Evolutionary conservation across 2,888 invertebrate genomes (phyloP).

Genomic region (Diogma glabrata): DNA sequence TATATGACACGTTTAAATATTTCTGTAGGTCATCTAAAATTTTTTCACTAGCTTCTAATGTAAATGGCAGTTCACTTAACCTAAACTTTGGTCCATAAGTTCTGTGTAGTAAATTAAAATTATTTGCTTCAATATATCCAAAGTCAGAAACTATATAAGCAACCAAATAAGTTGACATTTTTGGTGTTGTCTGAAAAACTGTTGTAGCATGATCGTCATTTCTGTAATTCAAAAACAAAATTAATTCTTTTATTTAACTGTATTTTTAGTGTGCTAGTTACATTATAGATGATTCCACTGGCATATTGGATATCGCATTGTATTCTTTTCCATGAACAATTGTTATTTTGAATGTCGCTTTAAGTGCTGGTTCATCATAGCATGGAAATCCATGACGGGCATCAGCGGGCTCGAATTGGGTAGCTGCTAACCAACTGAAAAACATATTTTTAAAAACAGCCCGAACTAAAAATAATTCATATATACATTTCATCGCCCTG

Average conservation of each 20-base stretch:
- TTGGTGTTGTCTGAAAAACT: slow-evolving; percentile 41
- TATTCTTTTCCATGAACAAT: slow-evolving; percentile 26
- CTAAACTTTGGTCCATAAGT: slow-evolving; percentile 25
- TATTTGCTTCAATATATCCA: slow-evolving; percentile 24
- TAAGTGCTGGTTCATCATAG: slow-evolving; percentile 42
- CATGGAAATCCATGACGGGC: slow-evolving; percentile 55
- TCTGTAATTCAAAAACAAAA: slow-evolving; percentile 29
- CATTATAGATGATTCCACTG: not conserved
- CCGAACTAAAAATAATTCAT: not conserved
- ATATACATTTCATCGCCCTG: slow-evolving; percentile 11
- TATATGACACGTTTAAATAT: slow-evolving; percentile 61
- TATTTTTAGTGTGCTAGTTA: not conserved
- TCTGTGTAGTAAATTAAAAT: slow-evolving; percentile 44
- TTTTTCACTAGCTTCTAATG: slow-evolving; percentile 18
- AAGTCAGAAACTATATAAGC: slow-evolving; percentile 66
- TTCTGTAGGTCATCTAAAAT: slow-evolving; percentile 37
- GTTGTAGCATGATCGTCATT: slow-evolving; percentile 47
- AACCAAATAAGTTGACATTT: slow-evolving; percentile 71
- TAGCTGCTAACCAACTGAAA: slow-evolving; percentile 22
- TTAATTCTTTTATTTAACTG: not conserved
- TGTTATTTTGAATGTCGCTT: slow-evolving; percentile 47
- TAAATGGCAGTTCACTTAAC: slow-evolving; percentile 13
- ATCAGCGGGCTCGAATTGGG: slow-evolving; percentile 48
- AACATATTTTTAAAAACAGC: not conserved
- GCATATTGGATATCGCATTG: slow-evolving; percentile 8